Conservation (phyloP, 2,888 invertebrate genomes). For the Anoplius nigerrimus region DNA sequence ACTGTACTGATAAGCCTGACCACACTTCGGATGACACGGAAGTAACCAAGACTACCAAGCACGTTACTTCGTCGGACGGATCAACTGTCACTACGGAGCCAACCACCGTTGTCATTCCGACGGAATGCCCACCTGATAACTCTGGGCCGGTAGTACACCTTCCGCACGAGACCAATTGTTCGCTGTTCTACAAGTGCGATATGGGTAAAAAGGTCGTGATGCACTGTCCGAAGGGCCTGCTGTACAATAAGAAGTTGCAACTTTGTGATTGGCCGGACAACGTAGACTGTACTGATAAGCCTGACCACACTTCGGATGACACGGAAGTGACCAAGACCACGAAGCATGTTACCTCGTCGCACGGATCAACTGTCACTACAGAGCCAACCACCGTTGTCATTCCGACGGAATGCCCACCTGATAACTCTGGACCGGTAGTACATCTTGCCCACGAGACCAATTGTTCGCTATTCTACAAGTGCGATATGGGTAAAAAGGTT, state of each 20-base stretch:
- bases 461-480: conserved; percentile 53
- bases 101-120: conserved; percentile 5
- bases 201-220: conserved; percentile 34
- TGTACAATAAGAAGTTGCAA: conserved; percentile 43
- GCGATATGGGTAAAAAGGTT: conserved; percentile 40
- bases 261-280: conserved; percentile 33
- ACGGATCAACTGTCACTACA: neutral
- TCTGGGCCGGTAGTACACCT: conserved; percentile 27
- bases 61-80: neutral
- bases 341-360: neutral
- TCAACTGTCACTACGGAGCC: neutral
- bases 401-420: conserved; percentile 32
- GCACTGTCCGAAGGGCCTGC: conserved; percentile 20
- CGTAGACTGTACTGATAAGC: conserved; percentile 13
- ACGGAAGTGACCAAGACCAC: neutral
- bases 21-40: neutral
- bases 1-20: conserved; percentile 24
- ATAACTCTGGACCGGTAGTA: conserved; percentile 19
- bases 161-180: conserved; percentile 48
- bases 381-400: neutral
- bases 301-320: too few relatives aligned
- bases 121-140: conserved; percentile 31
- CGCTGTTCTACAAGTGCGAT: conserved; percentile 51
- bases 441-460: conserved; percentile 44
- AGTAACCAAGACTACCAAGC: neutral